These are phyloP conservation scores for Ctenopoma multispine DNA, from an alignment of 2,797 vertebrate genomes.

Conservation along the genomic window DNA sequence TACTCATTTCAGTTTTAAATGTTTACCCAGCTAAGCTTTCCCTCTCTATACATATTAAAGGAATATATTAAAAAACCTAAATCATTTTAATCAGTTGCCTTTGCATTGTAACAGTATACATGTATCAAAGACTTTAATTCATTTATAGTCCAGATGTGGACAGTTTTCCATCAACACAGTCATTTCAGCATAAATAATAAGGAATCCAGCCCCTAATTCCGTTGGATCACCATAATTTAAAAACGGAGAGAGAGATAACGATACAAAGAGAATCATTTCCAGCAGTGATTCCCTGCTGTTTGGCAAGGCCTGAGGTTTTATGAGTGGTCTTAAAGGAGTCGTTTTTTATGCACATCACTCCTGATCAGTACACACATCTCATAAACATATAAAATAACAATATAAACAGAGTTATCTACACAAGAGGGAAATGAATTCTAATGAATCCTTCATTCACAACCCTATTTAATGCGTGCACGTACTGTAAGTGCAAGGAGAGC, in stretches of 20 bases:
- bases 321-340: slow-evolving; percentile 33
- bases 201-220: slow-evolving; percentile 6
- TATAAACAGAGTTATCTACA: slow-evolving; percentile 46
- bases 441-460: slow-evolving; percentile 47
- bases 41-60: neutral
- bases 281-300: slow-evolving; percentile 20
- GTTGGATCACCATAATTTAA: slow-evolving; percentile 12
- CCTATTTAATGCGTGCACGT: slow-evolving; percentile 26
- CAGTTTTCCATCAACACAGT: neutral
- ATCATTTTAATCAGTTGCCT: neutral
- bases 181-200: slow-evolving; percentile 26
- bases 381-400: slow-evolving; percentile 51
- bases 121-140: slow-evolving; percentile 1
- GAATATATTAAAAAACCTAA: neutral
- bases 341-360: slow-evolving; percentile 42
- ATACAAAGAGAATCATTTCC: slow-evolving; percentile 14
- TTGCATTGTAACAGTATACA: neutral
- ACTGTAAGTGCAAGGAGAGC: neutral
- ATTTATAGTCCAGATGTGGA: neutral
- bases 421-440: slow-evolving; percentile 34
- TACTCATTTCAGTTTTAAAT: slow-evolving; percentile 25
- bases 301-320: slow-evolving; percentile 29
- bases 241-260: neutral
- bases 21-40: slow-evolving; percentile 11
- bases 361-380: slow-evolving; percentile 31